Base-by-base conservation (phyloP, 2,888 invertebrate species). In the Scaptomyza tumidula region DNA sequence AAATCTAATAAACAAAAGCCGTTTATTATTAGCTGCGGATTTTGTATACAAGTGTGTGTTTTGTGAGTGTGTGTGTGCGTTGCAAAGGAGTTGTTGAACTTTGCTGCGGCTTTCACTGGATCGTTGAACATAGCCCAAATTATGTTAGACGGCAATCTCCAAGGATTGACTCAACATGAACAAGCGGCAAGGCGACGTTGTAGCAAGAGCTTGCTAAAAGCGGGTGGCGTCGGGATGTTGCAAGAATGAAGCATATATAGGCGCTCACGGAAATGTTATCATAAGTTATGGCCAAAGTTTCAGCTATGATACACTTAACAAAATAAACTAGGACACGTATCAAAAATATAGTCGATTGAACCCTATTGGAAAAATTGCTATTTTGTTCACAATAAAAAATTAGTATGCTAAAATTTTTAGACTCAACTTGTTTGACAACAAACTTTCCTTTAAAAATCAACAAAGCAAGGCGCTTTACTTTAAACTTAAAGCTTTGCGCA, bases 1-100 rank as follows among this genome's bases (percentile, higher is more conserved):
- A 87, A 87, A 84, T 88, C 89, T 86, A 80, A 84, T 84, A 84
- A 84, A 86, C 84, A 84, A 88, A 86, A 84, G 89, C 89, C 87
- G 87, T 87, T 70, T 81, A 84, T 88, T 88, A 84, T 84, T 84
- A 84, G 84, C 87, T 81, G 64, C 69, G 84, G 87, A 84, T 84
- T 84, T 84, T 27, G 43, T 44, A 54, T 43, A 29, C 16, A 45
- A 11, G 14, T 41, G 45, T 31, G 41, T 43, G n/a, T n/a, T 31
- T 14, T 37, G 39, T 31, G 37, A 16, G 24, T 60, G 48, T 60
- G 37, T 37, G 19, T 43, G 31, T 49, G 14, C 44, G 11, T 60
- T 53, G 46, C 57, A 64, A 83, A 80, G 70, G 77, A 86, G 88
- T 86, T 88, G 67, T 49, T 68, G 49, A 64, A 48, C 78, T 64